Evolutionary conservation across 2,888 invertebrate species (phyloP), one percentile per base, ranked within the genome.

Genomic region (Philopedon plagiatum): DNA sequence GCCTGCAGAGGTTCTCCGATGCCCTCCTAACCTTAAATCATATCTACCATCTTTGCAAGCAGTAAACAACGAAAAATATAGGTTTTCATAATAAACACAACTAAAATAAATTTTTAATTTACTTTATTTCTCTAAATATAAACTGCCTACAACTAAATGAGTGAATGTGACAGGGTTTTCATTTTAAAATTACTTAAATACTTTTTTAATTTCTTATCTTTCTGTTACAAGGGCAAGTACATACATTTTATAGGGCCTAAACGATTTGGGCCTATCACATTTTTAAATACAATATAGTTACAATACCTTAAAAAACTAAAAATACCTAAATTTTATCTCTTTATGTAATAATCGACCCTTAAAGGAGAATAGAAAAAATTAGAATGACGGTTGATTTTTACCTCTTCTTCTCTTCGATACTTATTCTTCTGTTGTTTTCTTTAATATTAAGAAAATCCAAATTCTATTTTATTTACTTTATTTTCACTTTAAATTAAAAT

Each of bases 51-150:
- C n/a, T n/a, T n/a, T n/a, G n/a, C n/a, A n/a, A n/a, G n/a, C n/a
- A n/a, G n/a, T n/a, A n/a, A n/a, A n/a, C n/a, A n/a, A n/a, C n/a
- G n/a, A n/a, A n/a, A n/a, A n/a, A n/a, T n/a, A n/a, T n/a, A n/a
- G n/a, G n/a, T n/a, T 44, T 34, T 34, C n/a, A n/a, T n/a, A n/a
- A 23, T 2, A 7, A 29, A 54, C 1, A 29, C 7, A 9, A 32
- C 58, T 7, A 21, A 39, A 13, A 21, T 5, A 13, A 26, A 23
- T 37, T 34, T 57, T 57, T 37, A 13, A 60, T 60, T 76, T 68
- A 79, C 82, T 85, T 84, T 84, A 84, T 84, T 85, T 85, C 83
- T 85, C 85, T 85, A 85, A 84, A 85, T 85, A 85, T 84, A 85
- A 85, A 85, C 85, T 83, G 83, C 83, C 84, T 85, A 85, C 83